Evolutionary conservation across 2,113 vertebrate species (phyloP).

Genomic region (Perca flavescens): DNA sequence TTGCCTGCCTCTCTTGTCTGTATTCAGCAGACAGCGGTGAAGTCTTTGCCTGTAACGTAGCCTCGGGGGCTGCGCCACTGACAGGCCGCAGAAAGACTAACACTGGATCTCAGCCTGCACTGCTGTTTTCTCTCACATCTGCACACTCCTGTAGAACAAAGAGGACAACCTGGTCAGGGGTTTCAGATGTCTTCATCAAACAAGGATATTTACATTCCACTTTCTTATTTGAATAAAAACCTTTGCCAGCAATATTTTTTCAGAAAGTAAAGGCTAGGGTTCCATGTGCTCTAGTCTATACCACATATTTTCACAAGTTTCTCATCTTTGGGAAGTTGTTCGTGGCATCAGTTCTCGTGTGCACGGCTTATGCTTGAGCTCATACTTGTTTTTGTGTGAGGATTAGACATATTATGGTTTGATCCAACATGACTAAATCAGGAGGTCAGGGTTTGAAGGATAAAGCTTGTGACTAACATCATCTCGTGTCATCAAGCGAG

Average conservation of each 20-base stretch:
- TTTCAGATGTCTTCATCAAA: slow-evolving; percentile 42
- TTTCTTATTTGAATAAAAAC: background rate
- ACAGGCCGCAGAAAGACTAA: slow-evolving; percentile 44
- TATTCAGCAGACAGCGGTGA: slow-evolving; percentile 51
- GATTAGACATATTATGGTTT: slow-evolving; percentile 54
- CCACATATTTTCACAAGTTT: slow-evolving; percentile 24
- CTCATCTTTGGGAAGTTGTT: slow-evolving; percentile 34
- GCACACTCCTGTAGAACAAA: slow-evolving; percentile 25
- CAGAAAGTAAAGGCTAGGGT: background rate
- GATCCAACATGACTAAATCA: slow-evolving; percentile 46
- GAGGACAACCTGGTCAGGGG: slow-evolving; percentile 36
- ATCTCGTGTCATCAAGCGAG: slow-evolving; percentile 26
- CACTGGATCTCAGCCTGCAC: slow-evolving; percentile 12
- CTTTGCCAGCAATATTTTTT: slow-evolving; percentile 19
- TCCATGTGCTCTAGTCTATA: background rate
- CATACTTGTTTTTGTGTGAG: slow-evolving; percentile 27
- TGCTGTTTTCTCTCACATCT: slow-evolving; percentile 43
- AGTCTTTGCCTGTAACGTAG: slow-evolving; percentile 47
- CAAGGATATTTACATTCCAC: slow-evolving; percentile 13
- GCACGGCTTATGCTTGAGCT: slow-evolving; percentile 34
- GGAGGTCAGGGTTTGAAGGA: slow-evolving; percentile 60
- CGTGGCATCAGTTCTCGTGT: slow-evolving; percentile 15
- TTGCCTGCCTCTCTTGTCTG: slow-evolving; percentile 60
- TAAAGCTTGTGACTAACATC: slow-evolving; percentile 43
- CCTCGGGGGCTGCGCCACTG: slow-evolving; percentile 43